These are phyloP conservation scores for Mugil cephalus DNA, from an alignment of 2,113 vertebrate genomes.

Conservation along the genomic window DNA sequence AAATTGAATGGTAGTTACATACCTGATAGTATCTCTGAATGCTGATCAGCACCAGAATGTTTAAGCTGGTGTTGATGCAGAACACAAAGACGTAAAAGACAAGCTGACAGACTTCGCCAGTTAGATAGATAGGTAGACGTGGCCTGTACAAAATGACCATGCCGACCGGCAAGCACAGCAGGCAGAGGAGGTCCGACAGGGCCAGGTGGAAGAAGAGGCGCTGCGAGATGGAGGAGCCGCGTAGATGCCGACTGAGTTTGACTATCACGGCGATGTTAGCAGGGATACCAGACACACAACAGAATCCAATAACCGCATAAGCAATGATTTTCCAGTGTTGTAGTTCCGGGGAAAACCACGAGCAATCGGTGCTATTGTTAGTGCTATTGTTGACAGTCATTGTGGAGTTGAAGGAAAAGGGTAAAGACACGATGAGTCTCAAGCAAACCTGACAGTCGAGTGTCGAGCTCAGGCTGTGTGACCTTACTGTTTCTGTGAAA, in stretches of 20 bases:
- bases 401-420: not conserved
- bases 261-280: constrained; percentile 18
- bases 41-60: constrained; percentile 41
- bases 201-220: constrained; percentile 45
- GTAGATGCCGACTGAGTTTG: constrained; percentile 17
- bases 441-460: not conserved
- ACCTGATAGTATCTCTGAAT: constrained; percentile 55
- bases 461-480: not conserved
- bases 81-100: constrained; percentile 33
- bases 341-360: not conserved
- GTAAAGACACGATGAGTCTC: not conserved
- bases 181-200: constrained; percentile 8
- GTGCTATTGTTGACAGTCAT: not conserved
- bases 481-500: constrained; percentile 1
- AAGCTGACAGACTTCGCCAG: not conserved
- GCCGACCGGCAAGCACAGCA: constrained; percentile 14
- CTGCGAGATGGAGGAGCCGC: not conserved
- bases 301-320: constrained; percentile 7
- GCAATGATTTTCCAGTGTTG: not conserved
- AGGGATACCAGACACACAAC: constrained; percentile 25
- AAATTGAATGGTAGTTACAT: not conserved
- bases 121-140: too few species aligned
- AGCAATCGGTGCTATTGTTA: not conserved
- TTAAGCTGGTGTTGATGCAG: constrained; percentile 13
- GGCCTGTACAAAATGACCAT: not conserved